Base-by-base conservation (phyloP, 2,888 invertebrate species). In the Cybosia mesomella region DNA sequence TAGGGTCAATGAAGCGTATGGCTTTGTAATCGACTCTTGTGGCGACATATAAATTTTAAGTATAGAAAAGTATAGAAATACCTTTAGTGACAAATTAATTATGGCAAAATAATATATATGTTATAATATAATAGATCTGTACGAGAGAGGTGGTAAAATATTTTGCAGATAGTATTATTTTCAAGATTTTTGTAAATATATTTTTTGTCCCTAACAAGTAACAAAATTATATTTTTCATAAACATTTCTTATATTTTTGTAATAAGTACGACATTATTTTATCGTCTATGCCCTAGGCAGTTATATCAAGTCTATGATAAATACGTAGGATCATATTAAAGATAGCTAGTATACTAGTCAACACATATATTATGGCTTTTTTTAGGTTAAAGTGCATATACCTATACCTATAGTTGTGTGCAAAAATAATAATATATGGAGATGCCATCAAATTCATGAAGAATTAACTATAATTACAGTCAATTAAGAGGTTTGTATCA, bases 1-100 rank as follows among this genome's bases (percentile, higher is more conserved):
- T 54, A 60, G 59, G 64, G 64, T 64, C 68, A 64, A 63, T 28
- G 53, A 58, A 59, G 58, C 58, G 54, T 39, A 53, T 58, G 64
- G 43, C 58, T 67, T 36, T 68, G 36, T 55, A 15, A 64, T 68
- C 32, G 53, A 28, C 13, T 22, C 28, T 43, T 28, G 28, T 4
- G 28, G 28, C 7, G 18, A 18, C 18, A 43, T 49, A n/a, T n/a
- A 49, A n/a, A n/a, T 49, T 0, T n/a, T 8, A 18, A 43, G 7
- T 43, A 1, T 18, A 43, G 43, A 43, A 43, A 18, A 15, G 55
- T 13, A 24, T 28, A 28, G 28, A 5, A 3, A 2, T 13, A 24
- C 8, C 8, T 28, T 18, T 55, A 28, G 15, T 28, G 18, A 24
- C 0, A 2, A 24, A 55, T 15, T 55, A 24, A 24, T 18, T 7